These are phyloP conservation scores for Oscheius sp. DNA, from an alignment of 2,888 invertebrate genomes.

Conservation along the genomic window DNA sequence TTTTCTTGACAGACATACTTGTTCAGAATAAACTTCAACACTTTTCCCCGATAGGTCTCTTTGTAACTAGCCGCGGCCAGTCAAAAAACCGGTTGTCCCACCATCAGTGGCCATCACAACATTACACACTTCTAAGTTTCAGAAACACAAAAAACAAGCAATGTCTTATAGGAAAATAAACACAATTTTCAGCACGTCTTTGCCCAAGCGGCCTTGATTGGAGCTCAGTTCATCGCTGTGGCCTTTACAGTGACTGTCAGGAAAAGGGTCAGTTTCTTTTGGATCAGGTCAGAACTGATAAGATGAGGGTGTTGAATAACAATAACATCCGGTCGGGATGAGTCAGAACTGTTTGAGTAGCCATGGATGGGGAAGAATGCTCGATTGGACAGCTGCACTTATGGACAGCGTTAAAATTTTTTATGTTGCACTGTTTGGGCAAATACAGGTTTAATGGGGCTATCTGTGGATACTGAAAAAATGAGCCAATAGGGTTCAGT, in stretches of 20 bases:
- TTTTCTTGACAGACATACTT: too few species aligned
- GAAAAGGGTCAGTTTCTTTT: slow-evolving; percentile 36
- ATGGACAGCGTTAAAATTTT: neutral
- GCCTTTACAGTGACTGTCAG: slow-evolving; percentile 39
- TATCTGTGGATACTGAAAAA: neutral
- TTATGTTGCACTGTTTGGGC: neutral
- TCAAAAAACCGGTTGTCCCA: too few species aligned
- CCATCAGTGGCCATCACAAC: too few species aligned
- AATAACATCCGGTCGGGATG: neutral
- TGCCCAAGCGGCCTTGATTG: slow-evolving; percentile 30
- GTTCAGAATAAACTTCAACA: too few species aligned
- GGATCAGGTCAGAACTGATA: neutral
- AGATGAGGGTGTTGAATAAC: neutral
- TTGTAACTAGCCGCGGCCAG: too few species aligned
- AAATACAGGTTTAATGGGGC: too few species aligned
- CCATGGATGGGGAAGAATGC: neutral
- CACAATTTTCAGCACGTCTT: slow-evolving; percentile 37
- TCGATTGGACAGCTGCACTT: neutral
- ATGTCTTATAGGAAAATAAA: neutral
- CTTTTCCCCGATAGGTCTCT: too few species aligned
- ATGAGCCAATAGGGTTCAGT: neutral
- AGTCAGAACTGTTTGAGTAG: neutral
- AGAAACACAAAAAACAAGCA: too few species aligned
- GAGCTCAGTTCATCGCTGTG: slow-evolving; percentile 32
- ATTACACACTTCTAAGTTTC: too few species aligned